Base-by-base conservation (phyloP, 2,113 vertebrate genomes). In the Plotosus lineatus region DNA sequence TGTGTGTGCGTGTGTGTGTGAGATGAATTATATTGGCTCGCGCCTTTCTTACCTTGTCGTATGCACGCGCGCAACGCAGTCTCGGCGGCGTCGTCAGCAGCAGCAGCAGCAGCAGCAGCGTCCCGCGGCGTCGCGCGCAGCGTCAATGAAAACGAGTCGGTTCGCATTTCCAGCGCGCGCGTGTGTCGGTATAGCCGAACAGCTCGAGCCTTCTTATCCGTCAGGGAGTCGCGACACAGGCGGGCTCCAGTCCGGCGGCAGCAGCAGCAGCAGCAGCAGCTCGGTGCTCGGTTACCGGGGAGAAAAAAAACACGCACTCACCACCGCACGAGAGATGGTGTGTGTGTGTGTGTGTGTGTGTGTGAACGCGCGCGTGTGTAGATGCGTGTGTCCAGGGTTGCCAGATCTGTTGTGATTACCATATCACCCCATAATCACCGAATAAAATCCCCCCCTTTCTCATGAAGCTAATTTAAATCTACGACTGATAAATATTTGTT, bases 121-220 rank as follows among this genome's bases (percentile, higher is more conserved):
- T 73, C 69, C 46, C 69, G 46, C 76, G 76, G 76, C 76, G 76
- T 78, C 19, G 46, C 76, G 58, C 76, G 76, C 58, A 65, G 56
- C 53, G 23, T 31, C 40, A 46, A 26, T 51, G 42, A 78, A 65
- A 51, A 31, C 21, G 58, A 50, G 17, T 46, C 76, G 76, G 58
- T 23, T 65, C 76, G 58, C 58, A 65, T 78, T 21, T 65, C 76
- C 44, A 63, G 75, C 36, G 53, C 74, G 73, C 73, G 33, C 72
- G 33, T 50, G 48, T 36, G 31, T 50, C 71, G 46, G 46, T 53
- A n/a, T 44, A 11, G 51, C 60, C 38, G 46, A 23, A 48, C 53
- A 76, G 48, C 75, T 31, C 75, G 48, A 53, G 56, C n/a, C 56
- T 77, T 36, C 60, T 61, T 77, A 61, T 61, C 55, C 55, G 53